phyloP scores from a whole-genome alignment of 2,888 invertebrate genomes.

The Epinotia nisella region DNA sequence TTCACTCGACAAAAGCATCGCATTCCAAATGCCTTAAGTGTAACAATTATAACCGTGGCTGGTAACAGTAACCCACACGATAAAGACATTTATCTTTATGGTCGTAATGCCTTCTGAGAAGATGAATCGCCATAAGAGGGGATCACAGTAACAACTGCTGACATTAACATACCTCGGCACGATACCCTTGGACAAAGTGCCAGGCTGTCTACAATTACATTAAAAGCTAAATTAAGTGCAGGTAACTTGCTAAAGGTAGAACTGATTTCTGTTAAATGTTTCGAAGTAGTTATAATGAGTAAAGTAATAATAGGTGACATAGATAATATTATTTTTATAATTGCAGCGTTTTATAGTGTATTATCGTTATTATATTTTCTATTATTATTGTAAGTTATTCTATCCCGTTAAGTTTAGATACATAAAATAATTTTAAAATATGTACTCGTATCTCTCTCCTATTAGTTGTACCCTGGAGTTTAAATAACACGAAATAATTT shows the following conservation, averaged over 20 bases:
- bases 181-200: conserved; percentile 55
- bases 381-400: background rate
- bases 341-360: background rate
- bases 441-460: no score
- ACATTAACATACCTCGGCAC: conserved; percentile 55
- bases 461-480: background rate
- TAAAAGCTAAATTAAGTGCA: conserved; percentile 43
- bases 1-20: conserved; percentile 14
- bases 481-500: background rate
- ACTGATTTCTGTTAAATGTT: conserved; percentile 27
- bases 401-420: background rate
- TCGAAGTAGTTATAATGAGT: background rate
- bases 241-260: conserved; percentile 31
- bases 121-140: conserved; percentile 32
- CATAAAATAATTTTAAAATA: background rate
- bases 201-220: conserved; percentile 56
- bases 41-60: conserved; percentile 13
- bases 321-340: conserved; percentile 3
- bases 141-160: conserved; percentile 43
- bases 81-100: conserved; percentile 39
- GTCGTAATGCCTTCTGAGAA: conserved; percentile 41
- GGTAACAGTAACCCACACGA: conserved; percentile 8
- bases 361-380: no score
- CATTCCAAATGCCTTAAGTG: conserved; percentile 11
- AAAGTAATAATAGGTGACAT: background rate